A percentile compares a stretch with the other conserved stretches of the same genome.
Conservation (phyloP, 2,113 vertebrate genomes). For the Sebastes fasciatus region DNA sequence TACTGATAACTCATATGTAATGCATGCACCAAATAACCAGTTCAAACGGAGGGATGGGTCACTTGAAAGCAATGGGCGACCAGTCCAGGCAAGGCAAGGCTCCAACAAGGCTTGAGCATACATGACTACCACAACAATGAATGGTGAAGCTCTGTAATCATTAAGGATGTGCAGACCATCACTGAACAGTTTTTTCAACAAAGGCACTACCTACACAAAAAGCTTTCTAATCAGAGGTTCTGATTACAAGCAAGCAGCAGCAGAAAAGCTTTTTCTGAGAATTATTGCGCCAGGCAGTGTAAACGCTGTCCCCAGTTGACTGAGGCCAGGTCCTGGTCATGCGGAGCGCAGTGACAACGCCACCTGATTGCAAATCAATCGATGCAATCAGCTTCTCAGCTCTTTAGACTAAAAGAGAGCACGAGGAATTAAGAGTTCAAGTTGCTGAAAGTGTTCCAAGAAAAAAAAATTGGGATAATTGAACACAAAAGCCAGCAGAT, state of each 20-base stretch:
- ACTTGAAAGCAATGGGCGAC: slow-evolving; percentile 8
- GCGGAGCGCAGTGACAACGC: slow-evolving; percentile 34
- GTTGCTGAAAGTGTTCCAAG: slow-evolving; percentile 10
- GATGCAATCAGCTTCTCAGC: slow-evolving; percentile 20
- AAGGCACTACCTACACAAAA: background rate
- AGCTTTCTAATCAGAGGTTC: background rate
- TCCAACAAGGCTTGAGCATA: slow-evolving; percentile 3
- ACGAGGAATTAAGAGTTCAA: slow-evolving; percentile 23
- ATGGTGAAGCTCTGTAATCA: slow-evolving; percentile 4
- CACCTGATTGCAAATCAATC: slow-evolving; percentile 35
- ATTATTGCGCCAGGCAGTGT: background rate
- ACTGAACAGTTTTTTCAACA: background rate
- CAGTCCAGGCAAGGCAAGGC: background rate
- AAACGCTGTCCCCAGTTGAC: background rate
- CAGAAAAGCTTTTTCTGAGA: slow-evolving; percentile 17
- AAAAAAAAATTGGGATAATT: slow-evolving; percentile 9
- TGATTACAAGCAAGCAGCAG: slow-evolving; percentile 20
- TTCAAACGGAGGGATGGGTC: background rate
- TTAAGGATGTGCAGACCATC: background rate
- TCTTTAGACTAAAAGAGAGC: background rate
- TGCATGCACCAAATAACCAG: slow-evolving; percentile 35
- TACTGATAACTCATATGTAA: slow-evolving; percentile 44
- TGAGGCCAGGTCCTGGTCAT: background rate
- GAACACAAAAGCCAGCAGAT: slow-evolving; percentile 33
- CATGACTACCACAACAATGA: background rate